Conservation (phyloP, 2,113 vertebrate genomes). For the Clarias macrocephalus region DNA sequence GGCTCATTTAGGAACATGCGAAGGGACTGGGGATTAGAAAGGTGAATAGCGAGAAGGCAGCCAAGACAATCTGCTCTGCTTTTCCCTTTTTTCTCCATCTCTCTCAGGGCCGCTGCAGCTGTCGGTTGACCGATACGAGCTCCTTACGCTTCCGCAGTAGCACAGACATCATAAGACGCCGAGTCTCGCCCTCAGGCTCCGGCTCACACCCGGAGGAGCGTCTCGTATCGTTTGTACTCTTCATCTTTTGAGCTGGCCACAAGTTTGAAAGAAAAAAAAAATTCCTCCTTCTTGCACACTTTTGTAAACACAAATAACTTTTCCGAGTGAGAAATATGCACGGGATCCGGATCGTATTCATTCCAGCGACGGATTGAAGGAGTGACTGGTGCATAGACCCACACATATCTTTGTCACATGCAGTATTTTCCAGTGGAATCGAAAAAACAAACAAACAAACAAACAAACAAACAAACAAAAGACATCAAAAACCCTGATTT, state of each 20-base stretch:
- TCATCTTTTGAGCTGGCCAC: background rate
- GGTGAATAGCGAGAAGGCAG: background rate
- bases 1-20: constrained; percentile 33
- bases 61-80: constrained; percentile 1
- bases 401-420: background rate
- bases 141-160: background rate
- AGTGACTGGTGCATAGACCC: background rate
- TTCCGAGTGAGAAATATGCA: background rate
- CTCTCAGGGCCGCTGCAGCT: background rate
- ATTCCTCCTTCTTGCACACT: background rate
- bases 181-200: background rate
- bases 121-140: background rate
- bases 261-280: background rate
- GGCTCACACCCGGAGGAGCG: background rate
- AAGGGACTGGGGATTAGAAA: constrained; percentile 1
- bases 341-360: background rate
- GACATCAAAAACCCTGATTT: background rate
- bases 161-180: background rate
- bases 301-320: background rate
- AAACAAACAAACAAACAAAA: no score
- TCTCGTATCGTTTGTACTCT: background rate
- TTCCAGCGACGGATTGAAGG: background rate
- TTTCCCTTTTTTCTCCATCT: background rate
- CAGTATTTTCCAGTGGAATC: background rate
- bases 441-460: no score